These are phyloP conservation scores for Isurus oxyrinchus DNA, from an alignment of 2,113 vertebrate species.

Conservation along the genomic window DNA sequence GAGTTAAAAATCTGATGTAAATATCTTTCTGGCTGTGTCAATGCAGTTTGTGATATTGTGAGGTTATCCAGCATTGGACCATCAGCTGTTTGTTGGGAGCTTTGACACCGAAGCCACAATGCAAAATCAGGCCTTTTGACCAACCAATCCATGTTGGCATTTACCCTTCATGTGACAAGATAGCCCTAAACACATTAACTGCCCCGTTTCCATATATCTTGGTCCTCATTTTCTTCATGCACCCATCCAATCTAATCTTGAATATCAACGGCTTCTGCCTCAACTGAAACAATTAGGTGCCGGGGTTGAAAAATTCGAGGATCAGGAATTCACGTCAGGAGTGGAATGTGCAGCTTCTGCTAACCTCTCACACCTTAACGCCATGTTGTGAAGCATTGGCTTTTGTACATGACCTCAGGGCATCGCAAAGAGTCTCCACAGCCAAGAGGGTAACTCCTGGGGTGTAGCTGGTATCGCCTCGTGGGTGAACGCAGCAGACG, in stretches of 20 bases:
- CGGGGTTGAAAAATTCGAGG: background rate
- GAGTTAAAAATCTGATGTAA: background rate
- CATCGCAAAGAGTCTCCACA: background rate
- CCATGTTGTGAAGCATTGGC: background rate
- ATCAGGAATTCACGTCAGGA: background rate
- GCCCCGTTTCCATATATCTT: background rate
- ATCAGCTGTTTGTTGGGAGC: background rate
- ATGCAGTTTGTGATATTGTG: background rate
- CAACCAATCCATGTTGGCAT: too few species aligned
- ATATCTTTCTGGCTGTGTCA: background rate
- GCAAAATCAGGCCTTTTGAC: too few species aligned
- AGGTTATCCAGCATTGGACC: background rate
- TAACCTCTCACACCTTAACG: background rate
- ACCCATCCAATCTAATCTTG: background rate
- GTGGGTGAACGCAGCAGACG: background rate
- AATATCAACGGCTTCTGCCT: background rate
- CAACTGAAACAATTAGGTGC: background rate
- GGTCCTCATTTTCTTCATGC: background rate
- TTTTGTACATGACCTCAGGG: background rate
- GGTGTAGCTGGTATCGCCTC: background rate
- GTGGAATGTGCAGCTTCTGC: background rate
- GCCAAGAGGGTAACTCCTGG: background rate
- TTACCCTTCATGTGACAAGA: too few species aligned
- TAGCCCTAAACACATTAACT: too few species aligned
- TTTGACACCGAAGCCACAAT: too few species aligned